Base-by-base conservation (phyloP, 2,888 invertebrate species). In the Coronaproctus castanopsis region DNA sequence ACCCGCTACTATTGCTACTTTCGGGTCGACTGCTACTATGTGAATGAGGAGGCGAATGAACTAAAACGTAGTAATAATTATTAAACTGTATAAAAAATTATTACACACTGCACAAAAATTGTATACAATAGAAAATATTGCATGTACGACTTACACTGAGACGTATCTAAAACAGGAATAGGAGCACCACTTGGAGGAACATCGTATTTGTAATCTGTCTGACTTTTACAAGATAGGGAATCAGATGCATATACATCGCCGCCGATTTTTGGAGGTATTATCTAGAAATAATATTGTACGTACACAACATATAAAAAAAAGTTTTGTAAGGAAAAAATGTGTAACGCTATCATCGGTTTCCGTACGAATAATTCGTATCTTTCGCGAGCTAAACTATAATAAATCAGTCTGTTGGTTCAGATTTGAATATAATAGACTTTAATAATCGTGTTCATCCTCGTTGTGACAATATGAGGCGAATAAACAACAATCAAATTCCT, bases 241-340 rank as follows among this genome's bases (percentile, higher is more conserved):
- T 83, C 82, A 72, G 83, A 84, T 64, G 82, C 72, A 71, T 81
- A 83, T 55, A 83, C 80, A 71, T 83, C 83, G 67, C 83, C 83
- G 71, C 79, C 79, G 71, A 81, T 80, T 70, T 82, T 81, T 49
- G 83, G 82, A 61, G 81, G 81, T 64, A 82, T 75, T 63, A 81
- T 81, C 81, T 82, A 73, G 19, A 76, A 72, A 58, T 22, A 55
- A 22, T 52, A 8, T n/a, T n/a, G n/a, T n/a, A n/a, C n/a, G n/a
- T n/a, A n/a, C n/a, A n/a, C n/a, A n/a, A n/a, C n/a, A n/a, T n/a
- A n/a, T n/a, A n/a, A n/a, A n/a, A n/a, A n/a, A n/a, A n/a, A n/a
- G n/a, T n/a, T n/a, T n/a, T n/a, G n/a, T n/a, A n/a, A n/a, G n/a
- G n/a, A n/a, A n/a, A n/a, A n/a, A n/a, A n/a, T n/a, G n/a, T n/a